A percentile compares a stretch with the other conserved stretches of the same genome.
Evolutionary conservation across 2,888 invertebrate genomes (phyloP).

Genomic region (Hirtodrosophila confusa): DNA sequence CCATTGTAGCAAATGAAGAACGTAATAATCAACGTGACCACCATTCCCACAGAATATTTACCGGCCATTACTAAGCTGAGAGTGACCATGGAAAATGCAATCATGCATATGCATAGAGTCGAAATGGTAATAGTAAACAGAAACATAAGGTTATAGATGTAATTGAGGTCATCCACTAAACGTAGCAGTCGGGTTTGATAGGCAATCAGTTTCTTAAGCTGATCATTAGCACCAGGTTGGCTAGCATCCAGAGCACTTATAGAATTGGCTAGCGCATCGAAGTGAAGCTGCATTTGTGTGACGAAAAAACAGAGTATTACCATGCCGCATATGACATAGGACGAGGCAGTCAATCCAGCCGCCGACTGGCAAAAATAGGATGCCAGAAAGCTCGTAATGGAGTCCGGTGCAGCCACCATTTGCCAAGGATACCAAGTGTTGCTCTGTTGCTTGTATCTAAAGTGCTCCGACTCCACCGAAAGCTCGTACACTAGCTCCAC

Average conservation of each 20-base stretch:
- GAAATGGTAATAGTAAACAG: slow-evolving; percentile 73
- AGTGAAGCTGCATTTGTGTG: slow-evolving; percentile 75
- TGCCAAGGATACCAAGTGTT: slow-evolving; percentile 83
- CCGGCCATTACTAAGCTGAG: slow-evolving; percentile 55
- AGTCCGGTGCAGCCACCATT: slow-evolving; percentile 30
- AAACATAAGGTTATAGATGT: slow-evolving; percentile 72
- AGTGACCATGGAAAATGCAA: slow-evolving; percentile 74
- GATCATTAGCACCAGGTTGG: slow-evolving; percentile 44
- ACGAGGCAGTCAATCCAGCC: slow-evolving; percentile 56
- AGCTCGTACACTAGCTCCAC: slow-evolving; percentile 61
- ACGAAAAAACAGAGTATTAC: slow-evolving; percentile 73
- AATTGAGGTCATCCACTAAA: slow-evolving; percentile 58
- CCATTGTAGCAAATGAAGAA: slow-evolving; percentile 76
- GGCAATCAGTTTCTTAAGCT: slow-evolving; percentile 62
- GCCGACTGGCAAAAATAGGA: slow-evolving; percentile 65
- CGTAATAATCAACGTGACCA: slow-evolving; percentile 70
- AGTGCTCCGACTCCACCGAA: slow-evolving; percentile 21
- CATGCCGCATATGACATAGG: slow-evolving; percentile 67
- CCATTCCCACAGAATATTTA: slow-evolving; percentile 69
- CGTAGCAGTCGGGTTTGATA: slow-evolving; percentile 71
- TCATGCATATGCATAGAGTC: slow-evolving; percentile 78
- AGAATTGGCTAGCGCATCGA: slow-evolving; percentile 65
- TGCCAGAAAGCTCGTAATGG: slow-evolving; percentile 37
- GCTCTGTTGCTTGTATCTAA: slow-evolving; percentile 70
- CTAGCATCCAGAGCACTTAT: slow-evolving; percentile 56